These are phyloP conservation scores for Phalloptychus januarius DNA, from an alignment of 2,797 vertebrate genomes.

Conservation along the genomic window DNA sequence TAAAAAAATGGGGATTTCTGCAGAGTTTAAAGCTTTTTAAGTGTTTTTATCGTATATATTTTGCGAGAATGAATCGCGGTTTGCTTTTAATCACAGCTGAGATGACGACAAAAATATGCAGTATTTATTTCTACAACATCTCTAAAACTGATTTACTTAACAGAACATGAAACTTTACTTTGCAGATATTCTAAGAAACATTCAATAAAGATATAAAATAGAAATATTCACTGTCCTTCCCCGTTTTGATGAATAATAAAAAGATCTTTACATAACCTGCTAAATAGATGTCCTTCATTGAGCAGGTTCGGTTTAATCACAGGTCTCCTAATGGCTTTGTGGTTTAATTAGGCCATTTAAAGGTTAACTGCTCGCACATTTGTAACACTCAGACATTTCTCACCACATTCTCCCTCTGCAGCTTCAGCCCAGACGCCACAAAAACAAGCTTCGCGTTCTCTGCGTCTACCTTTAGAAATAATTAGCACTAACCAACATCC, in stretches of 20 bases:
- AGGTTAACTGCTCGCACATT: slow-evolving; percentile 70
- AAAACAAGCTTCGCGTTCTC: slow-evolving; percentile 3
- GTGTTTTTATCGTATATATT: not conserved
- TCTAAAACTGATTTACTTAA: not conserved
- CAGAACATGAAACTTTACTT: not conserved
- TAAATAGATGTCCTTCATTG: slow-evolving; percentile 43
- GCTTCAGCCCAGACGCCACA: slow-evolving; percentile 1
- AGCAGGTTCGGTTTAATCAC: slow-evolving; percentile 64
- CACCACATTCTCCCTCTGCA: slow-evolving; percentile 33
- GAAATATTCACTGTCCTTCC: not conserved
- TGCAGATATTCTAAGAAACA: not conserved
- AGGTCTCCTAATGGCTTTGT: slow-evolving; percentile 60
- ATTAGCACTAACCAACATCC: slow-evolving; percentile 12
- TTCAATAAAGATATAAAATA: slow-evolving; percentile 8
- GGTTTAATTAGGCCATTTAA: slow-evolving; percentile 76
- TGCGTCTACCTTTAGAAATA: slow-evolving; percentile 4
- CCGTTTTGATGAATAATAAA: slow-evolving; percentile 1
- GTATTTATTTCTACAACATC: not conserved
- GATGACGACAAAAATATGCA: not conserved
- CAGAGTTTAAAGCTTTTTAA: too few relatives aligned
- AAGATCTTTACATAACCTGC: slow-evolving; percentile 23
- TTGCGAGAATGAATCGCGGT: too few relatives aligned
- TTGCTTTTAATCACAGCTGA: not conserved
- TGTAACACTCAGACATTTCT: slow-evolving; percentile 46
- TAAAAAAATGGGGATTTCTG: not conserved